These are phyloP conservation scores for Harpegnathos saltator DNA, from an alignment of 1,140 invertebrate species.

Conservation along the genomic window DNA sequence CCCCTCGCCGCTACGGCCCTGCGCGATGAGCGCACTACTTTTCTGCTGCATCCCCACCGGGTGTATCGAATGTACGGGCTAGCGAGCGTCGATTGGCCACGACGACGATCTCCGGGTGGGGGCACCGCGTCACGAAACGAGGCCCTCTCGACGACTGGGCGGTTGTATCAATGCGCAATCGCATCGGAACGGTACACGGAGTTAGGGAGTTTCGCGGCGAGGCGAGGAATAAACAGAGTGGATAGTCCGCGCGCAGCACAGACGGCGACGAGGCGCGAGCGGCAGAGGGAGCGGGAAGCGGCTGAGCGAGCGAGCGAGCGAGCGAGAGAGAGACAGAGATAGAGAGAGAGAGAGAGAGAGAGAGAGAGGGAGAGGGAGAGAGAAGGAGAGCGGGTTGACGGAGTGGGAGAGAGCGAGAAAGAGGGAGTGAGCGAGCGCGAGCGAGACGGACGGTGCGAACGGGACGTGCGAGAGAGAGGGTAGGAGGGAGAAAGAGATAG, in stretches of 20 bases:
- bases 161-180: conserved; percentile 83
- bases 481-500: conserved; percentile 69
- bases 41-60: conserved; percentile 73
- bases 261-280: conserved; percentile 73
- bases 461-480: conserved; percentile 20
- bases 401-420: conserved; percentile 31
- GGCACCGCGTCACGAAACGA: conserved; percentile 74
- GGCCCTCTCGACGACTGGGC: conserved; percentile 68
- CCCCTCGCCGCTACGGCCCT: conserved; percentile 61
- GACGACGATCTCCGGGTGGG: conserved; percentile 56
- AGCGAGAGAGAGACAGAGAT: conserved; percentile 10
- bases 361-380: conserved; percentile 16
- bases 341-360: no score
- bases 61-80: conserved; percentile 63
- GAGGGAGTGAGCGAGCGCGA: conserved; percentile 4
- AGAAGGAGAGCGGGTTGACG: conserved; percentile 22
- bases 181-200: conserved; percentile 80
- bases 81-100: conserved; percentile 55
- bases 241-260: conserved; percentile 73
- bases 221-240: conserved; percentile 81
- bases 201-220: conserved; percentile 75
- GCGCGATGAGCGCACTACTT: conserved; percentile 72
- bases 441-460: conserved; percentile 1
- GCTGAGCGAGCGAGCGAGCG: neutral
- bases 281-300: conserved; percentile 56